Evolutionary conservation across 2,888 invertebrate genomes (phyloP), one percentile per base, ranked within the genome.

Genomic region (Mesoligia furuncula): DNA sequence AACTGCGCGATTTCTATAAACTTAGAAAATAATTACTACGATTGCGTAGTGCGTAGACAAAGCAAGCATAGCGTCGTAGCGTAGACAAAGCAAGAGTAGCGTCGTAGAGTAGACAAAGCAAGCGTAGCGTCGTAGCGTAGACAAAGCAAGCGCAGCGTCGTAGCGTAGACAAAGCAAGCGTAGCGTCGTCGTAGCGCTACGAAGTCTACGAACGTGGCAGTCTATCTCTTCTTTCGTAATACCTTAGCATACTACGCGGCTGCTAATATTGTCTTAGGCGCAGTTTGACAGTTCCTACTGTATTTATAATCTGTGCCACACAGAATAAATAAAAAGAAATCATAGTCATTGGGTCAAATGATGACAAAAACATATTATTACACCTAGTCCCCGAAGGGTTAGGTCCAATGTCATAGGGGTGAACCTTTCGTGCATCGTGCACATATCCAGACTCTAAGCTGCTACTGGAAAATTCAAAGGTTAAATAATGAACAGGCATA

Each of bases 171-270:
- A 54, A 57, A 68, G 57, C 45, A 27, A 48, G 67, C 68, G 68
- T 31, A 68, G 57, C 57, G 2, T 9, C 24, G 67, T n/a, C n/a
- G n/a, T 51, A 51, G 51, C 51, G 7, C 57, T 68, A 68, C 59
- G 59, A 68, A 31, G 57, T 24, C 57, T 68, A 59, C 57, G 59
- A 31, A 31, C 31, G 68, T 68, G 59, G 59, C 59, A 57, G 57
- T 48, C 20, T 24, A 31, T 20, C 7, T 27, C 13, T 6, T 13
- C 27, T 20, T 67, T 20, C 66, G 7, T 27, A 67, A 24, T 24
- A 67, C 31, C 27, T 42, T 27, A 20, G 20, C 13, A 24, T 67
- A n/a, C n/a, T n/a, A n/a, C 67, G 45, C 17, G 57, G 27, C 59
- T 7, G 15, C 13, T 13, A n/a, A 57, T n/a, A 57, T 57, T 57